Evolutionary conservation across 2,113 vertebrate genomes (phyloP), one percentile per base, ranked within the genome.

Genomic region (Seriola dumerili): DNA sequence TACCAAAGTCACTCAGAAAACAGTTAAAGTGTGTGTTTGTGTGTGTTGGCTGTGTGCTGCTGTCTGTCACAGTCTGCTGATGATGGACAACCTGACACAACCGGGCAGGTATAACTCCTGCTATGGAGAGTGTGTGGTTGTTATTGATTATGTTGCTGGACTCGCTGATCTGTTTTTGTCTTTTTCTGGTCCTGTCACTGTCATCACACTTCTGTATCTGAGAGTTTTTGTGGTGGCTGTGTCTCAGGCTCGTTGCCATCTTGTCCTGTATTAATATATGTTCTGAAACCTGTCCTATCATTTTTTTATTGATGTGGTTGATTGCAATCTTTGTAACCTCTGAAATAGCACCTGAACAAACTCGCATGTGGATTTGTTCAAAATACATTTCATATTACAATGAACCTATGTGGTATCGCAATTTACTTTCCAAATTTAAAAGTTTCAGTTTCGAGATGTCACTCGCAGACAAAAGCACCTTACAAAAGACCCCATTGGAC

Each of bases 211-310:
- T 72, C 52, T 89, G 44, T 81, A 85, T 9, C 5, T 81, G 40
- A 78, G 54, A 57, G 65, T 88, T 0, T 88, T 88, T 61, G 17
- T 66, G 10, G 81, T 70, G 6, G 85, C 65, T 44, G 40, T 70
- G 67, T 48, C 68, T 66, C 76, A 85, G 36, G 78, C 63, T 9
- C 73, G 73, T 4, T 23, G 1, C n/a, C n/a, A n/a, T n/a, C n/a
- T n/a, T n/a, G n/a, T n/a, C n/a, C n/a, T n/a, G n/a, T n/a, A n/a
- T n/a, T n/a, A n/a, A n/a, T n/a, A n/a, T n/a, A n/a, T n/a, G n/a
- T n/a, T n/a, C n/a, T n/a, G n/a, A n/a, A n/a, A n/a, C n/a, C n/a
- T n/a, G n/a, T n/a, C n/a, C n/a, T n/a, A n/a, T n/a, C n/a, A n/a
- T n/a, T n/a, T n/a, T n/a, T n/a, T n/a, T n/a, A n/a, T n/a, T n/a